Percentiles rank a stretch among this genome's conserved stretches.
Conservation (phyloP, 1,140 invertebrate genomes). For the Apis cerana region DNA sequence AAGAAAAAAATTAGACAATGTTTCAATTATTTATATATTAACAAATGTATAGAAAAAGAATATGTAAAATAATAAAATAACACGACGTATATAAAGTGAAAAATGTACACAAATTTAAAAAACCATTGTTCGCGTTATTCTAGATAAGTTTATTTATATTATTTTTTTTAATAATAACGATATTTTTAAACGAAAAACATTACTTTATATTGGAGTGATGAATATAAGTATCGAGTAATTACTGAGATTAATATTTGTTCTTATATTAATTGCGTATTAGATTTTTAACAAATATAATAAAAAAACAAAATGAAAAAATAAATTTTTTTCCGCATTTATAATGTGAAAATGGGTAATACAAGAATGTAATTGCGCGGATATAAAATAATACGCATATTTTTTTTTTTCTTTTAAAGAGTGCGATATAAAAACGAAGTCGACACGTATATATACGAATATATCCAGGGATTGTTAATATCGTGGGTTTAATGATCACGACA, state of each 20-base stretch:
- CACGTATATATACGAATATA: constrained; percentile 24
- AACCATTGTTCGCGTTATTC: not conserved
- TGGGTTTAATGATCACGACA: constrained; percentile 56
- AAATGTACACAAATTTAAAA: not conserved
- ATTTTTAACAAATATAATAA: not conserved
- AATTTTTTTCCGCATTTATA: not conserved
- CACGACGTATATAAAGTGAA: not conserved
- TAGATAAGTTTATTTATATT: not conserved
- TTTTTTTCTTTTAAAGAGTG: not conserved
- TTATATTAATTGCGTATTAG: not conserved
- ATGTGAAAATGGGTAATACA: not conserved
- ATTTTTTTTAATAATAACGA: not conserved
- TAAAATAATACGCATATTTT: not conserved
- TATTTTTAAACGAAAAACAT: not conserved
- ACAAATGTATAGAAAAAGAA: not conserved
- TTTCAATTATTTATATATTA: too few species aligned
- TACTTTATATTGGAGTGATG: not conserved
- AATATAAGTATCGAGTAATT: not conserved
- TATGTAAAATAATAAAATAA: not conserved
- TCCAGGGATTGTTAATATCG: constrained; percentile 26
- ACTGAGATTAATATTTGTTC: not conserved
- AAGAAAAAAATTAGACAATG: too few species aligned
- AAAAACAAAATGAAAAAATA: not conserved
- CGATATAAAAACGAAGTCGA: constrained; percentile 18
- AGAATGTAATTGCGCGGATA: not conserved